Evolutionary conservation across 2,113 vertebrate genomes (phyloP).

Genomic region (Chaenogobius annularis): DNA sequence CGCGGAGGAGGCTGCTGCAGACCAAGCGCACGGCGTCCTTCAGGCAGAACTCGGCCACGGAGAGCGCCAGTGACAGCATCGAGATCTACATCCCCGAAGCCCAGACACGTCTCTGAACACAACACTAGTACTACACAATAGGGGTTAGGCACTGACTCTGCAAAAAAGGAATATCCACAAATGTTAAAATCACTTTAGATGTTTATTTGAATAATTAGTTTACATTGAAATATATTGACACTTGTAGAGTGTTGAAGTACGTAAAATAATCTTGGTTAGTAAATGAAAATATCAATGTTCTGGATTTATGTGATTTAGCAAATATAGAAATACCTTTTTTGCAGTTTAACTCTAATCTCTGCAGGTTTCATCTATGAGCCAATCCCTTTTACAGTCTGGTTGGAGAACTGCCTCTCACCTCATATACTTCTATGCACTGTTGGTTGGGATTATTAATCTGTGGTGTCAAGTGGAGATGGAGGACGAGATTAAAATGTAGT

Average conservation of each 20-base stretch:
- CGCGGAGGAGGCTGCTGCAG: constrained; percentile 90
- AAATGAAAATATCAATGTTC: background rate
- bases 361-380: constrained; percentile 19
- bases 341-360: constrained; percentile 2
- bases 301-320: background rate
- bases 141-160: constrained; percentile 4
- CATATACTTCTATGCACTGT: constrained; percentile 5
- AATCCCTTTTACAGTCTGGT: constrained; percentile 2
- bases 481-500: background rate
- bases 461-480: background rate
- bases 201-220: background rate
- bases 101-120: constrained; percentile 93
- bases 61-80: constrained; percentile 95
- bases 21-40: constrained; percentile 94
- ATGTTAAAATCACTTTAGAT: background rate
- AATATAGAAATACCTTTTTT: background rate
- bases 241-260: background rate
- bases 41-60: constrained; percentile 97
- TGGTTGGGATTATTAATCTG: background rate
- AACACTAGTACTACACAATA: background rate
- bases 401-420: background rate
- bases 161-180: background rate
- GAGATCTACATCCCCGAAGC: constrained; percentile 99
- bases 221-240: background rate
- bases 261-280: background rate